phyloP scores from a whole-genome alignment of 2,888 invertebrate species.

The Lasioglossum villosulum region DNA sequence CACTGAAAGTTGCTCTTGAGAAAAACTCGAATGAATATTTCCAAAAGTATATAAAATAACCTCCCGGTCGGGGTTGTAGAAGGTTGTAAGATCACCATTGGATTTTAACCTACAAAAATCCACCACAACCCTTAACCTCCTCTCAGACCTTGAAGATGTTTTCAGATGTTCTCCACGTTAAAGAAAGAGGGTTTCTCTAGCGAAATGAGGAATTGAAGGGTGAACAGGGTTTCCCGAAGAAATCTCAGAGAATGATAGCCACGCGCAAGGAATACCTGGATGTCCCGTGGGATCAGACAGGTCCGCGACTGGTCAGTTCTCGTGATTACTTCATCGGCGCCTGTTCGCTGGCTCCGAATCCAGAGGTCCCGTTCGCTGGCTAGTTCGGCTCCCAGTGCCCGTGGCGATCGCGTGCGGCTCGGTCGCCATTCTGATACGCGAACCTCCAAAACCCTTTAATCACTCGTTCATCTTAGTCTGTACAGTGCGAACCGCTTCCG shows the following conservation, averaged over 20 bases:
- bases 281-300: conserved; percentile 67
- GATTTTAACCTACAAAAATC: background rate
- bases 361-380: conserved; percentile 57
- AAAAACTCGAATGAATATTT: background rate
- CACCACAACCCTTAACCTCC: background rate
- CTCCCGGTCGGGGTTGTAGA: no score
- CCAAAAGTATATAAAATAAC: background rate
- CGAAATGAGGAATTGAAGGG: background rate
- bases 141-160: background rate
- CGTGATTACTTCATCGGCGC: conserved; percentile 70
- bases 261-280: conserved; percentile 69
- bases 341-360: conserved; percentile 59
- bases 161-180: background rate
- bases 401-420: conserved; percentile 41
- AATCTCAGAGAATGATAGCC: conserved; percentile 28
- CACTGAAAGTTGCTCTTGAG: background rate
- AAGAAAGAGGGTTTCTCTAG: background rate
- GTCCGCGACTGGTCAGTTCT: conserved; percentile 64
- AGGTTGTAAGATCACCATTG: background rate
- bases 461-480: background rate
- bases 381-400: conserved; percentile 45
- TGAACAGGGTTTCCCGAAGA: background rate
- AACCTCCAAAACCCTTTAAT: background rate
- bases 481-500: background rate
- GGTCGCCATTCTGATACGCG: conserved; percentile 64